These are phyloP conservation scores for Coendou prehensilis DNA, from an alignment of 2,797 vertebrate species.

Conservation along the genomic window DNA sequence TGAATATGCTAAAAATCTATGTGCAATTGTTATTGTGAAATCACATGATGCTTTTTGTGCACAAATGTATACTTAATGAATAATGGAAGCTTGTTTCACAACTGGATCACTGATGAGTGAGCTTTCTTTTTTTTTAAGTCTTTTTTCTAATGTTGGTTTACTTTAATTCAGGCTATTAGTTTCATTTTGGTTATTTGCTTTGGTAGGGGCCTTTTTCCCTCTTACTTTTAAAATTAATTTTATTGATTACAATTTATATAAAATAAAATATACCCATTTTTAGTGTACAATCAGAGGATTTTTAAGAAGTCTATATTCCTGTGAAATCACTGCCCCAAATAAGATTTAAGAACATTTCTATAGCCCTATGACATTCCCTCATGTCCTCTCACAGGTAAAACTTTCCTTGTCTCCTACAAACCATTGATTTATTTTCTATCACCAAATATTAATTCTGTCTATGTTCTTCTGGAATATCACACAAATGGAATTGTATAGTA, in stretches of 20 bases:
- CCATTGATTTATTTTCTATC: neutral
- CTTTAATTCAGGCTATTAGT: constrained; percentile 1
- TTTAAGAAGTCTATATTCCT: neutral
- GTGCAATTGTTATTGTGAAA: neutral
- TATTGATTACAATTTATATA: neutral
- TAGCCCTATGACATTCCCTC: neutral
- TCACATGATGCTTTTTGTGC: neutral
- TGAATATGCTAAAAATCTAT: neutral
- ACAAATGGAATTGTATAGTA: neutral
- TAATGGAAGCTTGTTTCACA: neutral
- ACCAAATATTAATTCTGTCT: neutral
- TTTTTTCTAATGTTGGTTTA: neutral
- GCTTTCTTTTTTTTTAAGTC: too few species aligned
- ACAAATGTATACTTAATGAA: neutral
- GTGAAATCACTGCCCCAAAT: neutral
- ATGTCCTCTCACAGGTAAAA: neutral
- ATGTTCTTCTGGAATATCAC: neutral
- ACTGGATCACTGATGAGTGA: neutral
- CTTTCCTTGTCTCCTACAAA: neutral
- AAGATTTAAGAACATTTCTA: constrained; percentile 1
- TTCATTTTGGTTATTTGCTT: constrained; percentile 39
- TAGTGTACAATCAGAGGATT: neutral
- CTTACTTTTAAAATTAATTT: constrained; percentile 12
- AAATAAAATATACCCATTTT: constrained; percentile 3
- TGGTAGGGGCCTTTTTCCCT: neutral